A percentile compares a stretch with the other conserved stretches of the same genome.
These are phyloP conservation scores for Ricordea florida DNA, from an alignment of 92 coral and sea anemone genomes.

Conservation along the genomic window DNA sequence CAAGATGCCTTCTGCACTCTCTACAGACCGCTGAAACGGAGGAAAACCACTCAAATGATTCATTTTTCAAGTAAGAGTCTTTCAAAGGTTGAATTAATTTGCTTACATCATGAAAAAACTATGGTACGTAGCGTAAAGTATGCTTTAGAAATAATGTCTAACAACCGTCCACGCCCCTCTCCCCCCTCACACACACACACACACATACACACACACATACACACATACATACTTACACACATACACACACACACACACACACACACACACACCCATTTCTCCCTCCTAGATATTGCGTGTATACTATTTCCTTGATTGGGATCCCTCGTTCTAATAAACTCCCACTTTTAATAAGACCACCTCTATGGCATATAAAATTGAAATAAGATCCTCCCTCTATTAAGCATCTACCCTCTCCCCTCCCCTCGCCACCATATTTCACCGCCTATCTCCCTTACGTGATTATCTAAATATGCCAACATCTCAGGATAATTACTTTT, in stretches of 20 bases:
- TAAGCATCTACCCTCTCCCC: background rate
- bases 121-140: constrained; percentile 2
- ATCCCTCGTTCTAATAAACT: background rate
- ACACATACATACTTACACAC: too few species aligned
- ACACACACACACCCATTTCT: background rate
- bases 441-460: background rate
- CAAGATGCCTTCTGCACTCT: constrained; percentile 12
- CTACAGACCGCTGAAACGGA: constrained; percentile 24
- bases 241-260: background rate
- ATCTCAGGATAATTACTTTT: background rate
- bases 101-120: constrained; percentile 3
- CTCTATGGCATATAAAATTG: background rate
- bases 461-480: too few species aligned
- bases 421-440: background rate
- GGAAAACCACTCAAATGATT: background rate
- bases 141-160: background rate
- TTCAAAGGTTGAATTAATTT: background rate
- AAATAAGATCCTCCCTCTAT: background rate
- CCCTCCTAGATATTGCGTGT: constrained; percentile 4
- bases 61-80: background rate
- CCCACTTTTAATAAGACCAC: background rate
- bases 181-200: background rate
- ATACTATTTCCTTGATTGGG: constrained; percentile 1
- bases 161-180: constrained; percentile 2
- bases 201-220: too few species aligned